Conservation (phyloP, 1,140 invertebrate genomes). For the Ostrea denselamellosa region DNA sequence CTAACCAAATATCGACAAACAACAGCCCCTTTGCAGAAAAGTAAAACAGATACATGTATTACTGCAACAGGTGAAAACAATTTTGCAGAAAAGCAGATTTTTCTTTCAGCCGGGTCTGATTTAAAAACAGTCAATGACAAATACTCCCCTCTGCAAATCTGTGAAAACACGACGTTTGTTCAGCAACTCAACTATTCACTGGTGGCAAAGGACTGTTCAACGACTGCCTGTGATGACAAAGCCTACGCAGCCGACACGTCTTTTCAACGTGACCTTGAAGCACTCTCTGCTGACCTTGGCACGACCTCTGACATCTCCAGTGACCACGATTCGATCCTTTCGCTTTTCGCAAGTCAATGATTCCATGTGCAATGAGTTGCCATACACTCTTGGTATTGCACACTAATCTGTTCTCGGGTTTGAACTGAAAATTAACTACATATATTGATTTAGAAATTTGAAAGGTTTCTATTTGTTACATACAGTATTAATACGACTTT, state of each 20-base stretch:
- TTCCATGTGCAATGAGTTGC: too few species aligned
- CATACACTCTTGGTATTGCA: too few species aligned
- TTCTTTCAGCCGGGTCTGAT: background rate
- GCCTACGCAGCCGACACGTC: background rate
- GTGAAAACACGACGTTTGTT: background rate
- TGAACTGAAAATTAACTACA: too few species aligned
- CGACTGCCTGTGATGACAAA: background rate
- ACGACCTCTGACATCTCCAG: background rate
- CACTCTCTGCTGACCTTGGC: background rate
- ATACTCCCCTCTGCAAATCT: background rate
- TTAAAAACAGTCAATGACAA: background rate
- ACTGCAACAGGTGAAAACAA: background rate
- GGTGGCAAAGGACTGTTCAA: background rate
- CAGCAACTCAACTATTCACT: background rate
- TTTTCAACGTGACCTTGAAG: background rate
- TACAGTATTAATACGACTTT: too few species aligned
- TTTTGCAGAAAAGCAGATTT: background rate
- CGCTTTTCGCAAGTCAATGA: background rate
- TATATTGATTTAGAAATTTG: too few species aligned
- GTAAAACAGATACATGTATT: too few species aligned
- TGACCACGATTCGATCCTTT: constrained; percentile 6
- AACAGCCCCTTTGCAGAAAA: background rate
- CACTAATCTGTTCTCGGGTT: too few species aligned
- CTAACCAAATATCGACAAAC: background rate
- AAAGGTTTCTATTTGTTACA: too few species aligned